Conservation (phyloP, 2,113 vertebrate genomes). For the Neotragus pygmaeus region DNA sequence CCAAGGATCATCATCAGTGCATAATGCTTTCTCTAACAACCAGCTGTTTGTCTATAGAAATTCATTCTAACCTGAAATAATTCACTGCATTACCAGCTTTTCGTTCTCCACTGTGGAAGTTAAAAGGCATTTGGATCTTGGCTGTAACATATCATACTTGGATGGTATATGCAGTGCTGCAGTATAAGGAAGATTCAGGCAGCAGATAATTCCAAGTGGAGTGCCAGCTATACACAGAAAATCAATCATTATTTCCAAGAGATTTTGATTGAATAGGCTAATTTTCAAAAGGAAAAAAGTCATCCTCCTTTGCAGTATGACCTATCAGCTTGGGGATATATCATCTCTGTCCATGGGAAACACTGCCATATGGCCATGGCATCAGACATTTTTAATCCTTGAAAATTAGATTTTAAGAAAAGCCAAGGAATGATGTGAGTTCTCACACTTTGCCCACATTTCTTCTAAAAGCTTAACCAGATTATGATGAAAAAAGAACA, state of each 20-base stretch:
- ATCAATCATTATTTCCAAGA: slow-evolving; percentile 17
- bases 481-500: neutral
- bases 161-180: neutral
- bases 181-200: neutral
- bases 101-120: neutral
- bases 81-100: neutral
- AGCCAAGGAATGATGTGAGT: neutral
- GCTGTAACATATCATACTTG: neutral
- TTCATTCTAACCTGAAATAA: slow-evolving; percentile 23
- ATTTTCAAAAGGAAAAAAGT: neutral
- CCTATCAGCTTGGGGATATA: neutral
- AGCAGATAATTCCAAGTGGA: neutral
- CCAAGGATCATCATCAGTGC: neutral
- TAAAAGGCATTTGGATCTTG: slow-evolving; percentile 23
- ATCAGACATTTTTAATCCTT: slow-evolving; percentile 47
- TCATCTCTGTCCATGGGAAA: slow-evolving; percentile 28
- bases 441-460: slow-evolving; percentile 27
- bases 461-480: neutral
- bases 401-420: slow-evolving; percentile 57
- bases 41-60: slow-evolving; percentile 10
- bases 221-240: neutral
- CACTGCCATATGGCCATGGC: slow-evolving; percentile 39
- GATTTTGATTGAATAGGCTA: slow-evolving; percentile 25
- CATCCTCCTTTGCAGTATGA: neutral
- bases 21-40: neutral